Conservation (phyloP, 2,888 invertebrate genomes). For the Subacronicta megacephala region DNA sequence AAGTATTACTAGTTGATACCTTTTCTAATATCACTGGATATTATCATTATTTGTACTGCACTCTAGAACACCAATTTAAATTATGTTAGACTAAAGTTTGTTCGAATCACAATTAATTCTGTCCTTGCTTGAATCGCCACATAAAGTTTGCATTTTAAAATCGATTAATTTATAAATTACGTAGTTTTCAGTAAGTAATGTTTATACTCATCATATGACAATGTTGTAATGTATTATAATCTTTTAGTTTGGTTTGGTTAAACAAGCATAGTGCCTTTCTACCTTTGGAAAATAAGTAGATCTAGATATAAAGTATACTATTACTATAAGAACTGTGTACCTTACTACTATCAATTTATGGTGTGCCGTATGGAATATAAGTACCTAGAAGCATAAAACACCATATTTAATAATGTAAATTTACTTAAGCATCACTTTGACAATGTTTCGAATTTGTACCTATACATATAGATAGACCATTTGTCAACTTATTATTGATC, state of each 20-base stretch:
- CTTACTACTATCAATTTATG: constrained; percentile 54
- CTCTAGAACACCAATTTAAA: constrained; percentile 62
- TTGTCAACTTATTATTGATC: constrained; percentile 67
- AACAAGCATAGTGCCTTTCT: constrained; percentile 87
- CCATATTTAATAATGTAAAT: constrained; percentile 53
- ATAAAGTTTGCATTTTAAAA: constrained; percentile 45
- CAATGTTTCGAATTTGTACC: constrained; percentile 75
- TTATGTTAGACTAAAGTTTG: constrained; percentile 54
- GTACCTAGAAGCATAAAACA: constrained; percentile 54
- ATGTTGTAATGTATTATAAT: constrained; percentile 51
- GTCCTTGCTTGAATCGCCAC: constrained; percentile 50
- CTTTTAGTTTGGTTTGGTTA: constrained; percentile 62
- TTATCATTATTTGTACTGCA: constrained; percentile 64
- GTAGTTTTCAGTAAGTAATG: constrained; percentile 40
- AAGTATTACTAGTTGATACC: constrained; percentile 60
- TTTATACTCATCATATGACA: constrained; percentile 38
- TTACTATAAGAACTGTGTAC: constrained; percentile 64
- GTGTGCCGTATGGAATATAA: constrained; percentile 58
- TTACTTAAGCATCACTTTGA: constrained; percentile 58
- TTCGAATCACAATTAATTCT: constrained; percentile 42
- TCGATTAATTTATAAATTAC: constrained; percentile 28
- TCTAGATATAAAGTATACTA: constrained; percentile 67
- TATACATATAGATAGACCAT: constrained; percentile 63
- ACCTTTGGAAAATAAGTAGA: constrained; percentile 73
- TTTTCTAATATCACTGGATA: constrained; percentile 56